Evolutionary conservation across 2,113 vertebrate genomes (phyloP).

Genomic region (Grus americana): DNA sequence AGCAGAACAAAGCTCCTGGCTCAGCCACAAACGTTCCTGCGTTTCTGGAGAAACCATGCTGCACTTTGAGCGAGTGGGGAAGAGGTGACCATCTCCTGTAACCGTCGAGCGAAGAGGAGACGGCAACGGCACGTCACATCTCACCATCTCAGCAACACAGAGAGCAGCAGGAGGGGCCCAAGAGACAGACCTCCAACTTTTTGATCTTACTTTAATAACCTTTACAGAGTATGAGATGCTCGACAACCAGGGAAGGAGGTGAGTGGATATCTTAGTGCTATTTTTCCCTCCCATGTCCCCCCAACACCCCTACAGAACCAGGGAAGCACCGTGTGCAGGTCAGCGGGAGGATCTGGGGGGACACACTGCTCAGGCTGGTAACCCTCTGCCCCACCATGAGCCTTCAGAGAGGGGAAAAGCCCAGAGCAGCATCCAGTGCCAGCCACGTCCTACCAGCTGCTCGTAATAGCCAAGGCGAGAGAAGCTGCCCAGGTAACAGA

Average conservation of each 20-base stretch:
- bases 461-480: not conserved
- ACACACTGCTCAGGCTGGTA: not conserved
- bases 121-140: rapidly evolving
- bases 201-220: not conserved
- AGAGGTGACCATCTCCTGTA: not conserved
- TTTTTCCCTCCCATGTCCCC: rapidly evolving
- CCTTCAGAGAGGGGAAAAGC: not conserved
- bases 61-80: rapidly evolving
- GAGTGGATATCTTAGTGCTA: too few species aligned
- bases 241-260: not conserved
- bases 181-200: not conserved
- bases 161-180: not conserved
- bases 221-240: not conserved
- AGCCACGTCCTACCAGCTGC: not conserved
- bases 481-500: not conserved
- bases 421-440: not conserved
- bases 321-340: rapidly evolving
- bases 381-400: not conserved
- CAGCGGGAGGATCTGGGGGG: not conserved
- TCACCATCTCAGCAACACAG: not conserved
- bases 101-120: rapidly evolving
- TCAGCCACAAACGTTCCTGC: not conserved
- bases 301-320: not conserved
- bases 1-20: not conserved
- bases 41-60: not conserved